Base-by-base conservation (phyloP, 2,888 invertebrate genomes). In the Drosophila quasianomalipes region DNA sequence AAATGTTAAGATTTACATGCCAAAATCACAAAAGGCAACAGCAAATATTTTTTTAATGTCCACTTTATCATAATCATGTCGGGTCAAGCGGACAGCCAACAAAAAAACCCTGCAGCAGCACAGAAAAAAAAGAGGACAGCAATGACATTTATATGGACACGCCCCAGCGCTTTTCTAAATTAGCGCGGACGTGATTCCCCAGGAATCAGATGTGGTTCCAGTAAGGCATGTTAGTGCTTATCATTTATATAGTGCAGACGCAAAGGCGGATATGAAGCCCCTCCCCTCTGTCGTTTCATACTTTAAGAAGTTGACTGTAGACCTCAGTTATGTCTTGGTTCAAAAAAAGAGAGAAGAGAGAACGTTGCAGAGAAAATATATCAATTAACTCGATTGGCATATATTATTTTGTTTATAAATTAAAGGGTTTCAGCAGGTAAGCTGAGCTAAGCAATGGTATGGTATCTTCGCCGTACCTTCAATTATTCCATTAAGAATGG, bases 61-160 rank as follows among this genome's bases (percentile, higher is more conserved):
- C 79, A 80, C 82, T 84, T 84, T 89, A 86, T 86, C 76, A 70
- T 76, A 70, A 76, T 76, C 77, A 78, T 78, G 81, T 80, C 76
- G 63, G 49, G 80, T 81, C 69, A 74, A 80, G 76, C 80, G 62
- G 35, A 26, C 80, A 62, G 75, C 80, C 65, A 62, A 69, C 79
- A 79, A 69, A 74, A 16, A 47, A 30, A 59, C 33, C 4, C 10
- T 33, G 33, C 26, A 44, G 16, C 37, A 39, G 7, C 26, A 22
- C 28, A 58, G 28, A 26, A 28, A 28, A 26, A 58, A 64, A 51
- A 66, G 19, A 52, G 57, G 30, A 44, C 35, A 72, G 73, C 78
- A 85, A 90, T 88, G 80, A 88, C 83, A 85, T 90, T 90, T 90
- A 90, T 85, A 85, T 88, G 79, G 84, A 82, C 83, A 90, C 74